These are phyloP conservation scores for Heteromurus nitidus DNA, from an alignment of 2,888 invertebrate species.

Conservation along the genomic window DNA sequence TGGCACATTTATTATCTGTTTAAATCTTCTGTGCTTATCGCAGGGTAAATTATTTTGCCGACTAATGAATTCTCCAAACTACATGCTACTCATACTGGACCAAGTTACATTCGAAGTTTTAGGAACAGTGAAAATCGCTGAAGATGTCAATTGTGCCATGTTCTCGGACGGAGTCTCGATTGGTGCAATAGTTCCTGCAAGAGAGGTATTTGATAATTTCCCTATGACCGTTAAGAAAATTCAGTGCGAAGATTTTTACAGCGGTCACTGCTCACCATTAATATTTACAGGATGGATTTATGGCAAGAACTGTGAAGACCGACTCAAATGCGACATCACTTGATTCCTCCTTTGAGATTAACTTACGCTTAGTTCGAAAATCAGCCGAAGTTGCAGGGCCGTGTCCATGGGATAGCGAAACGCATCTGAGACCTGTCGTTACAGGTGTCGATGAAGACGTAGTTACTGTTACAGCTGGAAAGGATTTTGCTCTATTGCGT, in stretches of 20 bases:
- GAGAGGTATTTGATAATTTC: conserved; percentile 83
- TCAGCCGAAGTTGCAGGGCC: conserved; percentile 86
- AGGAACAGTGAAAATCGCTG: conserved; percentile 63
- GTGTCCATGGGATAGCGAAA: conserved; percentile 84
- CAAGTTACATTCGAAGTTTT: conserved; percentile 75
- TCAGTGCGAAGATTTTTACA: no score
- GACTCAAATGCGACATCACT: conserved; percentile 77
- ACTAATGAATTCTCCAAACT: conserved; percentile 77
- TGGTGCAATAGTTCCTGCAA: conserved; percentile 86
- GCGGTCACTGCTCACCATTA: no score
- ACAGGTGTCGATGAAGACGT: conserved; percentile 86
- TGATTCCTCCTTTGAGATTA: conserved; percentile 80
- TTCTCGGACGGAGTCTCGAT: conserved; percentile 88
- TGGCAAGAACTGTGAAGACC: conserved; percentile 83
- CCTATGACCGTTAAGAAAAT: no score
- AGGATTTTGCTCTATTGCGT: conserved; percentile 91
- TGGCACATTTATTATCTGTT: neutral
- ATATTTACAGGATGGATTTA: conserved; percentile 83
- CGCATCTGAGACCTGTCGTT: conserved; percentile 76
- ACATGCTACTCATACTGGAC: conserved; percentile 79
- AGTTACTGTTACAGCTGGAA: conserved; percentile 86
- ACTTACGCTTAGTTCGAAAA: conserved; percentile 85
- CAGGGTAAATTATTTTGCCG: conserved; percentile 85
- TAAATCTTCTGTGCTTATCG: neutral
- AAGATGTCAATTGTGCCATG: conserved; percentile 78